A percentile compares a stretch with the other conserved stretches of the same genome.
Conservation (phyloP, 2,797 vertebrate species). For the Hemibagrus guttatus region DNA sequence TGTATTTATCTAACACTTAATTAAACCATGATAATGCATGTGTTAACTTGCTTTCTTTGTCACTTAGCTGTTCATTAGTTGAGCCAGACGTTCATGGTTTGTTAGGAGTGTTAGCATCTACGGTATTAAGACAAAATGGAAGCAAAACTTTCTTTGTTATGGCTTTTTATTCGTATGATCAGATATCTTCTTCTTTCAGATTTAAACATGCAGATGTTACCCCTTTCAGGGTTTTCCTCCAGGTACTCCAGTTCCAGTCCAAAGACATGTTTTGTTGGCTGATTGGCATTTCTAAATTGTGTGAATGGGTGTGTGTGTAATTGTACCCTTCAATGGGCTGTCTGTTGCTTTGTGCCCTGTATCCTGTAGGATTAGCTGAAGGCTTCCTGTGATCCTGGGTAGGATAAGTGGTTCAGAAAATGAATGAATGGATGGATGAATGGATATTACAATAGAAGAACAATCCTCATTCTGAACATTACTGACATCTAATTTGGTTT, state of each 20-base stretch:
- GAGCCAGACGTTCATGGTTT: not conserved
- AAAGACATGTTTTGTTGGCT: no score
- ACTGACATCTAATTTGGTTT: not conserved
- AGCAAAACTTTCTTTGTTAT: not conserved
- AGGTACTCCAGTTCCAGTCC: no score
- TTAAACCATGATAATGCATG: not conserved
- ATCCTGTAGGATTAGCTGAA: no score
- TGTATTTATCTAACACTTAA: not conserved
- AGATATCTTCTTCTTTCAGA: not conserved
- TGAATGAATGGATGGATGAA: not conserved
- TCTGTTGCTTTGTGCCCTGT: no score
- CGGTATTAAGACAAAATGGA: not conserved
- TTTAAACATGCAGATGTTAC: not conserved
- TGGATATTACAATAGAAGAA: not conserved
- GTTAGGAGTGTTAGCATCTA: not conserved
- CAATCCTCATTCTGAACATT: not conserved
- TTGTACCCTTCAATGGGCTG: no score
- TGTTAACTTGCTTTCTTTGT: not conserved
- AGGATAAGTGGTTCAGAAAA: no score
- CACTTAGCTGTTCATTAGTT: not conserved
- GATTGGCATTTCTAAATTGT: no score
- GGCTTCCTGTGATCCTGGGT: no score
- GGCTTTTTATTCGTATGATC: not conserved
- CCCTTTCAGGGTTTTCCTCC: no score
- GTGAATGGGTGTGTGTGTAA: no score